A percentile compares a stretch with the other conserved stretches of the same genome.
These are phyloP conservation scores for Chelonia mydas DNA, from an alignment of 2,797 vertebrate genomes.

Conservation along the genomic window DNA sequence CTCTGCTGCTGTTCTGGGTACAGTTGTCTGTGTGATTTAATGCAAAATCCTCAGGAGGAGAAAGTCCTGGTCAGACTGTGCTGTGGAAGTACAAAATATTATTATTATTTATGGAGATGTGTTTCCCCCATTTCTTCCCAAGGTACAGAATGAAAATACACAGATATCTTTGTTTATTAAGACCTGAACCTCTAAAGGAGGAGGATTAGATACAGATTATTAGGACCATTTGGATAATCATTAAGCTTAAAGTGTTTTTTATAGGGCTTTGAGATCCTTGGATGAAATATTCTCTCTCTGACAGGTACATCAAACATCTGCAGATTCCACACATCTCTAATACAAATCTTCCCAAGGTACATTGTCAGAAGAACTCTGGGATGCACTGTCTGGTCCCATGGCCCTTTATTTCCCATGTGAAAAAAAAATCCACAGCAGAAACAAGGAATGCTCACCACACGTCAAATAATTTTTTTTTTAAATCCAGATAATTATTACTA, in stretches of 20 bases:
- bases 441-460: fast-evolving
- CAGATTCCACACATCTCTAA: background rate
- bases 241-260: background rate
- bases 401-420: background rate
- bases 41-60: background rate
- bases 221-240: background rate
- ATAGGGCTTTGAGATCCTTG: background rate
- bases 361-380: background rate
- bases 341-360: background rate
- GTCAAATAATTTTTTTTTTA: background rate
- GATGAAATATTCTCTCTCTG: background rate
- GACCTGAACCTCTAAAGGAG: background rate
- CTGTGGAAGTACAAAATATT: background rate
- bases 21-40: background rate
- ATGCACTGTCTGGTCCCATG: background rate
- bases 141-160: background rate
- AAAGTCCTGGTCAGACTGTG: background rate
- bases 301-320: background rate
- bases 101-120: background rate
- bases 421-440: background rate
- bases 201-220: background rate
- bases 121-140: background rate
- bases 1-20: background rate
- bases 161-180: background rate
- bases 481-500: fast-evolving